Base-by-base conservation (phyloP, 2,113 vertebrate genomes). In the Apodemus speciosus region DNA sequence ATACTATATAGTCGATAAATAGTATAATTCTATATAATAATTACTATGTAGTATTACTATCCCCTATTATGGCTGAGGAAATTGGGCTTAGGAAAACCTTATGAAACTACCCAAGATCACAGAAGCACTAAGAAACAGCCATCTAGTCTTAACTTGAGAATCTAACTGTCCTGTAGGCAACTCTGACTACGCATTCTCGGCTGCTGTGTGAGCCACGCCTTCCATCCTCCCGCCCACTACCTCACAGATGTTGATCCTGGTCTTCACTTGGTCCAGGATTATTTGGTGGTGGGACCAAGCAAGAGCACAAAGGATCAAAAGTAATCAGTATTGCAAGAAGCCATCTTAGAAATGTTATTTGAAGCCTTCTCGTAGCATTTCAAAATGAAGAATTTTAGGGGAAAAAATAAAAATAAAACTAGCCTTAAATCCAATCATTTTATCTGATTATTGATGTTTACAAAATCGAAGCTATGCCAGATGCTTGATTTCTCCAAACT, bases 401-500 rank as follows among this genome's bases (percentile, higher is more conserved):
- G 56, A 84, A 83, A 69, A 10, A 77, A 73, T n/a, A 9, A 53
- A 53, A 49, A 53, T 3, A 84, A 85, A 94, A 62, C 53, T 43
- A 49, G 16, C 60, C 85, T 51, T 71, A 94, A 85, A 75, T 75
- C 68, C 56, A n/a, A 77, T 51, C 1, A n/a, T 49, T 51, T 95
- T 88, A 43, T 88, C 14, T 90, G 38, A 91, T 93, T 66, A 92
- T 51, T 38, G 76, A 58, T 72, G 7, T 71, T 89, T 77, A 87
- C 53, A 81, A 95, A 84, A 91, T 43, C 46, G 49, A 93, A 96
- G 21, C 64, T 87, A 76, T n/a, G 66, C 71, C 43, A 84, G 58
- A 53, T 32, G 51, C 68, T 43, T 27, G 3, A 69, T 40, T 43
- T 68, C 38, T 68, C 38, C 16, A 75, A 58, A 75, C 43, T 40